Evolutionary conservation across 2,888 invertebrate genomes (phyloP), one percentile per base, ranked within the genome.

Genomic region (Eilema griseolum): DNA sequence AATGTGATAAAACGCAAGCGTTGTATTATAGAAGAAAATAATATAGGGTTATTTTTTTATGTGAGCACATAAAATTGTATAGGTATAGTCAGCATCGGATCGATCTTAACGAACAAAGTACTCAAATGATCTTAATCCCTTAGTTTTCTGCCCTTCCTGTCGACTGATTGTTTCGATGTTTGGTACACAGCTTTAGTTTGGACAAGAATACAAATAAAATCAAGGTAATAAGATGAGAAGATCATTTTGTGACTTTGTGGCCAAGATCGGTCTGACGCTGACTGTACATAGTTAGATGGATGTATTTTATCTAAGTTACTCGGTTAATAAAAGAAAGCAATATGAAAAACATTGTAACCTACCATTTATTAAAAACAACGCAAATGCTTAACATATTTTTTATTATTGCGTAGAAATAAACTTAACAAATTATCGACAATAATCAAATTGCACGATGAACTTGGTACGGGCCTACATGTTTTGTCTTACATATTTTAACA

Each of bases 41-140:
- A 52, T 28, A 52, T 64, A 64, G 16, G 28, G n/a, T 31, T n/a
- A n/a, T n/a, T 28, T 37, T n/a, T 62, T 62, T 24, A 62, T 62
- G 10, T 41, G 61, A 24, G 5, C 37, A 24, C 23, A 62, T 62
- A 62, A 62, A 62, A 62, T 24, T 8, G 24, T 37, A 24, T 11
- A 37, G 11, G 37, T 37, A n/a, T n/a, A n/a, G n/a, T n/a, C n/a
- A n/a, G n/a, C n/a, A n/a, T n/a, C n/a, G n/a, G n/a, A n/a, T n/a
- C n/a, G n/a, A n/a, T n/a, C n/a, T n/a, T n/a, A n/a, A n/a, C n/a
- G n/a, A n/a, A n/a, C n/a, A n/a, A n/a, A n/a, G n/a, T n/a, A n/a
- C n/a, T n/a, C n/a, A n/a, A n/a, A n/a, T n/a, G n/a, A n/a, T n/a
- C n/a, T n/a, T n/a, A n/a, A n/a, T n/a, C n/a, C n/a, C n/a, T n/a